A percentile compares a stretch with the other conserved stretches of the same genome.
phyloP scores from a whole-genome alignment of 2,797 vertebrate genomes.

The Danionella dracula region DNA sequence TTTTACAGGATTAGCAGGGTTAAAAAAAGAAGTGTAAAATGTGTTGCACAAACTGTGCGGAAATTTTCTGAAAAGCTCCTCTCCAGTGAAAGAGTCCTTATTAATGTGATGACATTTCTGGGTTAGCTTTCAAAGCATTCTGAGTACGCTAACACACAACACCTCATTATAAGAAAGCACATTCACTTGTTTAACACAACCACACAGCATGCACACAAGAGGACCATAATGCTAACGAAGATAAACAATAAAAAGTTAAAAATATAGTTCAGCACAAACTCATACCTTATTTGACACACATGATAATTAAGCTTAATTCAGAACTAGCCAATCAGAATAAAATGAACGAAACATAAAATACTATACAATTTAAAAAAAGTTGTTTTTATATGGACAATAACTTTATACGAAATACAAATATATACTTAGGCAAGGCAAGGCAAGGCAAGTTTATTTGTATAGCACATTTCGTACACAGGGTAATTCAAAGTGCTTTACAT shows the following conservation, averaged over 20 bases:
- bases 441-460: no score
- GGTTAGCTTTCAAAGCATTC: slow-evolving; percentile 61
- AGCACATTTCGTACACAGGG: no score
- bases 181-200: slow-evolving; percentile 34
- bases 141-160: slow-evolving; percentile 42
- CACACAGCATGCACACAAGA: neutral
- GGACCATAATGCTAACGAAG: neutral
- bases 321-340: slow-evolving; percentile 28
- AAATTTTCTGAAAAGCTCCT: slow-evolving; percentile 40
- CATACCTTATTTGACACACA: neutral
- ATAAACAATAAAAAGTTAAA: slow-evolving; percentile 16
- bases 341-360: slow-evolving; percentile 24
- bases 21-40: slow-evolving; percentile 19
- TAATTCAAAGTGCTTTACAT: no score
- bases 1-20: slow-evolving; percentile 34
- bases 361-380: slow-evolving; percentile 36
- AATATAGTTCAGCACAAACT: slow-evolving; percentile 7
- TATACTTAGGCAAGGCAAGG: no score
- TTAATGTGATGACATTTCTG: slow-evolving; percentile 66
- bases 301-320: slow-evolving; percentile 40
- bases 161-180: slow-evolving; percentile 42
- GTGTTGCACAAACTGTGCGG: slow-evolving; percentile 7
- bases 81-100: slow-evolving; percentile 47
- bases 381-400: slow-evolving; percentile 42
- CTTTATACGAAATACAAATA: no score